These are phyloP conservation scores for Trachythela sp. DNA, from an alignment of 64 coral and sea anemone genomes.

Conservation along the genomic window DNA sequence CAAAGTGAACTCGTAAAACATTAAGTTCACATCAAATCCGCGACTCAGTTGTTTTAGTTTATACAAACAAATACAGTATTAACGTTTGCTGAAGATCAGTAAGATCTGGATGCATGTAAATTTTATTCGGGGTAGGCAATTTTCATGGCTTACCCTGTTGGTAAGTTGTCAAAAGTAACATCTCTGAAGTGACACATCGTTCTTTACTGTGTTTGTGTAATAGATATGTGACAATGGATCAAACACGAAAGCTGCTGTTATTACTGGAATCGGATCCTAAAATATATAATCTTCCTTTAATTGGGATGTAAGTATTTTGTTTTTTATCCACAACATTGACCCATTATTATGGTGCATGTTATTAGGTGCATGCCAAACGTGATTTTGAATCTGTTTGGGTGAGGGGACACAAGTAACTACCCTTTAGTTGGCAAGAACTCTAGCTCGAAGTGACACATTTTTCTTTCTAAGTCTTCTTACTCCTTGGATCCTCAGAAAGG, in stretches of 20 bases:
- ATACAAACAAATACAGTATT: no score
- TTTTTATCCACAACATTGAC: not conserved
- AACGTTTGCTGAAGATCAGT: no score
- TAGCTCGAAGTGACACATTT: not conserved
- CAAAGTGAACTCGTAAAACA: no score
- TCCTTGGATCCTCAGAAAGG: not conserved
- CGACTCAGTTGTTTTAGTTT: no score
- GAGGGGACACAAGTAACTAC: not conserved
- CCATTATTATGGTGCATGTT: no score
- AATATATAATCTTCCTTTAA: conserved; percentile 64
- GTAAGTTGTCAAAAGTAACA: no score
- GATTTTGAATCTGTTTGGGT: not conserved
- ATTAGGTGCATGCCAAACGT: not conserved
- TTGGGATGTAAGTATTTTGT: conserved; percentile 81
- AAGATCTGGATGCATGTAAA: no score
- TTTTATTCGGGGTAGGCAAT: not conserved
- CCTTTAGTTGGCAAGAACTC: not conserved
- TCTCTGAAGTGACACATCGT: not conserved
- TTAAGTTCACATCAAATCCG: no score
- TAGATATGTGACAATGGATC: conserved; percentile 94
- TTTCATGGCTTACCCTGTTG: not conserved
- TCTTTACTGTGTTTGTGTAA: not conserved
- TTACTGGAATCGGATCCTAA: conserved; percentile 94
- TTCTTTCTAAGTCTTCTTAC: not conserved
- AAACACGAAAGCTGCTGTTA: conserved; percentile 80